Base-by-base conservation (phyloP, 2,797 vertebrate species). In the Gila robusta region DNA sequence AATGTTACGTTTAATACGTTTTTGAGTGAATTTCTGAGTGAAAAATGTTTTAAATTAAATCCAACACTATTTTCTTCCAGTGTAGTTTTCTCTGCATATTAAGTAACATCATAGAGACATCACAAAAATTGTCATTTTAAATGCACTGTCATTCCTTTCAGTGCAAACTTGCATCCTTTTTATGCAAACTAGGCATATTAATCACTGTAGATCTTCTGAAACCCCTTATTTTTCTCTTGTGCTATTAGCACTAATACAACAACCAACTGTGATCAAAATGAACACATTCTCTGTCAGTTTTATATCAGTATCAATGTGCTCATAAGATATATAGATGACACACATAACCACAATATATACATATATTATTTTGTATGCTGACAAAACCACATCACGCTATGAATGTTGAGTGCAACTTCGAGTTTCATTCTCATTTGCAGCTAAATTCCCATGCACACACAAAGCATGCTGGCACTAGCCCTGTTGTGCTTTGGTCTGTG, bases 401-500 rank as follows among this genome's bases (percentile, higher is more conserved):
- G 28, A 5, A 56, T 21, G 16, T 28, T 54, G 1, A 21, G 9
- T 70, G 47, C 62, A 69, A 35, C 41, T 67, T 16, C 0, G 3
- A 5, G 41, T 77, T 83, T 84, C 1, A 11, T 47, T 28, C n/a
- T 66, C 9, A 1, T 39, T 49, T 54, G 47, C 62, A 69, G 9
- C 9, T 23, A 52, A 19, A 44, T 77, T 83, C 44, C 21, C 21
- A 39, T 83, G 28, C 23, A 26, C 9, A 37, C 32, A 4, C 39
- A 54, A 21, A 56, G 49, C 85, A 83, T 90, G 86, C 66, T 70
- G 79, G 37, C 76, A 39, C 83, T 84, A 70, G 39, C 49, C 71
- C 28, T 85, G 37, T 62, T 54, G 67, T 62, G 86, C 79, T 86
- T 66, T 77, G 32, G 72, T 72, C 14, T 66, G 10, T 56, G 81